Evolutionary conservation across 2,113 vertebrate species (phyloP).

Genomic region (Tupaia tana): DNA sequence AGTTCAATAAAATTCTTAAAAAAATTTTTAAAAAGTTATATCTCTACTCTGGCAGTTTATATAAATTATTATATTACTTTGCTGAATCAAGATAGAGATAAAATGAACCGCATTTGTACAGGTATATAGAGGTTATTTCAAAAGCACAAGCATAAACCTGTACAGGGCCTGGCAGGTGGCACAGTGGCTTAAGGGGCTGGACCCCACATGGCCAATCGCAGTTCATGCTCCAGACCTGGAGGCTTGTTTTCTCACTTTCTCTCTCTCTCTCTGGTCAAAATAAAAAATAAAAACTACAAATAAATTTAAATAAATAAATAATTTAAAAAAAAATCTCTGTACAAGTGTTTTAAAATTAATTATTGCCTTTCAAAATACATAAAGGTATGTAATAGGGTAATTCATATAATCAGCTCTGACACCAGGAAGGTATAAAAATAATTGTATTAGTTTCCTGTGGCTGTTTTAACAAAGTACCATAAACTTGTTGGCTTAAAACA

Average conservation of each 20-base stretch:
- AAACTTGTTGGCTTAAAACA: constrained; percentile 7
- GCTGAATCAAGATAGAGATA: not conserved
- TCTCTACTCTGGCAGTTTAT: not conserved
- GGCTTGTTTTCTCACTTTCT: too few relatives aligned
- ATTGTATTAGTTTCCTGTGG: not conserved
- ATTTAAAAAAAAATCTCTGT: not conserved
- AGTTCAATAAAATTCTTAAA: too few relatives aligned
- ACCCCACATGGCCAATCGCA: too few relatives aligned
- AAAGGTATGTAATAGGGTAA: not conserved
- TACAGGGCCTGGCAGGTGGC: not conserved
- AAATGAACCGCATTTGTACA: not conserved
- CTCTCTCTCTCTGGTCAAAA: too few relatives aligned
- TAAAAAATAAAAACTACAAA: too few relatives aligned
- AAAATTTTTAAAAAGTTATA: constrained; percentile 34
- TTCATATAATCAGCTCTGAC: constrained; percentile 18
- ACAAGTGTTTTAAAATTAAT: not conserved
- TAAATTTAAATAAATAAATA: too few relatives aligned
- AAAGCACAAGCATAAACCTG: constrained; percentile 24
- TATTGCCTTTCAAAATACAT: constrained; percentile 49
- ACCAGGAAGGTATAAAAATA: not conserved
- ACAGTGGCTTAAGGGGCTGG: too few relatives aligned
- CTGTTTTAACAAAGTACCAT: constrained; percentile 22
- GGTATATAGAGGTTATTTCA: not conserved
- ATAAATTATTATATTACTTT: constrained; percentile 28
- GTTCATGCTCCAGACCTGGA: too few relatives aligned